Evolutionary conservation across 2,888 invertebrate species (phyloP).

Genomic region (Hymenopus coronatus): DNA sequence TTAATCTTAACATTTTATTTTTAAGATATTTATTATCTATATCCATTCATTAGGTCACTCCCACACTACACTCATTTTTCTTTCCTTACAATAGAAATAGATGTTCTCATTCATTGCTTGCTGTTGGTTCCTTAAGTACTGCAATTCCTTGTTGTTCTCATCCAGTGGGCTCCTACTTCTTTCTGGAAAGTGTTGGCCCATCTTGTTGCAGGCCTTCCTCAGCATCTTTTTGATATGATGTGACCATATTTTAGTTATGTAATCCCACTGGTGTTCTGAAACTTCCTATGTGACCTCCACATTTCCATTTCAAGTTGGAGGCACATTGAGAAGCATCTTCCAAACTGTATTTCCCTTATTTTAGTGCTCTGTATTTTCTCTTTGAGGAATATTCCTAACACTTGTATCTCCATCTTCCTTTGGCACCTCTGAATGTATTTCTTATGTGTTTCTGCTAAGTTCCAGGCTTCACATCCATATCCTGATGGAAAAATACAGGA

Average conservation of each 20-base stretch:
- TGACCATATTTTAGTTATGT: background rate
- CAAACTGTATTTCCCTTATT: background rate
- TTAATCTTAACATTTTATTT: no score
- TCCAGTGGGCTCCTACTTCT: background rate
- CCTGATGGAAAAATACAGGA: no score
- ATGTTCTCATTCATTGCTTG: no score
- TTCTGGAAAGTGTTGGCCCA: background rate
- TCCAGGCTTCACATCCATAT: no score
- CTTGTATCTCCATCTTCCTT: background rate
- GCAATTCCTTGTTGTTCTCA: background rate
- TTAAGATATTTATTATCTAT: no score
- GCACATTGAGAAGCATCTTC: background rate
- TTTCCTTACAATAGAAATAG: no score
- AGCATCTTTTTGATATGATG: background rate
- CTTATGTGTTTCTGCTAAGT: no score
- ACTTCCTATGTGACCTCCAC: background rate
- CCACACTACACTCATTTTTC: no score
- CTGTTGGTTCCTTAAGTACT: no score
- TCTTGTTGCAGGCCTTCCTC: background rate
- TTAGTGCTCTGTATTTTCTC: background rate
- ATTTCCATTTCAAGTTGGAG: background rate
- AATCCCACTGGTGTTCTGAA: background rate
- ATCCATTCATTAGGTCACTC: no score
- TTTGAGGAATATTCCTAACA: background rate
- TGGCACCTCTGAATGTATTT: background rate